Conservation (phyloP, 2,113 vertebrate species). For the Seriola aureovittata region DNA sequence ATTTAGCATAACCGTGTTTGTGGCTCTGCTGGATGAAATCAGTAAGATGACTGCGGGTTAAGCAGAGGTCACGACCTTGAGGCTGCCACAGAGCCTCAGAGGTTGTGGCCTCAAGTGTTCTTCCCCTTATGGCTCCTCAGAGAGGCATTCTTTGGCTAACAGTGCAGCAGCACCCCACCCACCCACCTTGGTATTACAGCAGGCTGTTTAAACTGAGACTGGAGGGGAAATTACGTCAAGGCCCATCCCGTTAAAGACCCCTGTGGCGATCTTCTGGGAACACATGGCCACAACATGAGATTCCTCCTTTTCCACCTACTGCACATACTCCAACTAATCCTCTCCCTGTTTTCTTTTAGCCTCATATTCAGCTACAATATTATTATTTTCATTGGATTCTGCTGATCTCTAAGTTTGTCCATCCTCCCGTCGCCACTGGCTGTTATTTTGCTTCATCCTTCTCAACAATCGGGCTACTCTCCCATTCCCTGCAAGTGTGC, state of each 20-base stretch:
- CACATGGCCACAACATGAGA: conserved; percentile 70
- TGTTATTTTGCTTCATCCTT: conserved; percentile 29
- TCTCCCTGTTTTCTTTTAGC: conserved; percentile 20
- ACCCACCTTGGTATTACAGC: conserved; percentile 3
- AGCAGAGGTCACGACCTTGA: conserved; percentile 4
- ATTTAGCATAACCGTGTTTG: neutral
- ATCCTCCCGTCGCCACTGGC: neutral
- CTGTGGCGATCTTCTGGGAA: conserved; percentile 57
- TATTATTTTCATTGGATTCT: conserved; percentile 42
- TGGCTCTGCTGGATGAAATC: neutral
- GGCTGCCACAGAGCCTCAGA: neutral
- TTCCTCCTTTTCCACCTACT: conserved; percentile 21
- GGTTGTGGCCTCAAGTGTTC: conserved; percentile 19
- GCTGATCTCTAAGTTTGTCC: neutral
- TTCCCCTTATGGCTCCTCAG: neutral
- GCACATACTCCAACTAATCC: neutral
- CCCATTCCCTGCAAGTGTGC: neutral
- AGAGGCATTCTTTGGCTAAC: conserved; percentile 19
- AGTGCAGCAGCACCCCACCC: neutral
- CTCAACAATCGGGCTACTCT: conserved; percentile 8
- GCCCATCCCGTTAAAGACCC: conserved; percentile 41
- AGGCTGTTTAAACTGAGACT: conserved; percentile 27
- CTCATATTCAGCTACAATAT: conserved; percentile 10
- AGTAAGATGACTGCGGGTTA: neutral
- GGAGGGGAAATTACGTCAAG: conserved; percentile 40